Percentiles rank a stretch among this genome's conserved stretches.
Conservation (phyloP, 2,113 vertebrate genomes). For the Formicarius rufipectus region DNA sequence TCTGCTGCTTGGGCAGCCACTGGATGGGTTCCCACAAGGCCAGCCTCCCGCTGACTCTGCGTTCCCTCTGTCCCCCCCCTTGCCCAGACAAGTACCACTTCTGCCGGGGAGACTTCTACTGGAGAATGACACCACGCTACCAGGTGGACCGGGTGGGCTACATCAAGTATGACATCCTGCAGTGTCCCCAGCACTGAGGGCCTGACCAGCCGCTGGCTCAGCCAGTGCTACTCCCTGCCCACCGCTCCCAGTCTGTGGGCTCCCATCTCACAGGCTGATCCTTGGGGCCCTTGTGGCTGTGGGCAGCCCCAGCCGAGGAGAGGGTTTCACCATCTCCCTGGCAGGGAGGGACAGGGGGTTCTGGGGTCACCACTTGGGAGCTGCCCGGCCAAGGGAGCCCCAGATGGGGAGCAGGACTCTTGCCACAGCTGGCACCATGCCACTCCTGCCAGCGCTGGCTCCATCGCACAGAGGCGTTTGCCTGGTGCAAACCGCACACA, state of each 20-base stretch:
- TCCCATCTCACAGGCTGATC: not conserved
- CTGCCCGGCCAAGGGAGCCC: not conserved
- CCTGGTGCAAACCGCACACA: not conserved
- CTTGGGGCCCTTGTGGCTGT: not conserved
- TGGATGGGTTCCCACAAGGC: rapidly evolving
- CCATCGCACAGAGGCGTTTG: not conserved
- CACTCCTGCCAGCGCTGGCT: not conserved
- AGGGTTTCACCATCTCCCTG: not conserved
- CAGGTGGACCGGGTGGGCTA: conserved; percentile 62
- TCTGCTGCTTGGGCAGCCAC: rapidly evolving
- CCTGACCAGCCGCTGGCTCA: rapidly evolving
- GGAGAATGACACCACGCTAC: conserved; percentile 39
- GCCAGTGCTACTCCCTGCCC: not conserved
- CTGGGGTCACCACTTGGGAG: not conserved
- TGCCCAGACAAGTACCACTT: conserved; percentile 53
- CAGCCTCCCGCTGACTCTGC: not conserved
- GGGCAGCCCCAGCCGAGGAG: not conserved
- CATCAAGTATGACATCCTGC: conserved; percentile 49
- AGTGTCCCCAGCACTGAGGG: conserved; percentile 54
- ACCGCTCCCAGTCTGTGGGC: rapidly evolving
- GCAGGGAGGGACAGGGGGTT: not conserved
- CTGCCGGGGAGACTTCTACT: conserved; percentile 57
- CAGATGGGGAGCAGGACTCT: not conserved
- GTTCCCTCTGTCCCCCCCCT: rapidly evolving
- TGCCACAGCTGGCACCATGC: not conserved